A percentile compares a stretch with the other conserved stretches of the same genome.
These are phyloP conservation scores for Heliothis virescens DNA, from an alignment of 1,140 invertebrate genomes.

Conservation along the genomic window DNA sequence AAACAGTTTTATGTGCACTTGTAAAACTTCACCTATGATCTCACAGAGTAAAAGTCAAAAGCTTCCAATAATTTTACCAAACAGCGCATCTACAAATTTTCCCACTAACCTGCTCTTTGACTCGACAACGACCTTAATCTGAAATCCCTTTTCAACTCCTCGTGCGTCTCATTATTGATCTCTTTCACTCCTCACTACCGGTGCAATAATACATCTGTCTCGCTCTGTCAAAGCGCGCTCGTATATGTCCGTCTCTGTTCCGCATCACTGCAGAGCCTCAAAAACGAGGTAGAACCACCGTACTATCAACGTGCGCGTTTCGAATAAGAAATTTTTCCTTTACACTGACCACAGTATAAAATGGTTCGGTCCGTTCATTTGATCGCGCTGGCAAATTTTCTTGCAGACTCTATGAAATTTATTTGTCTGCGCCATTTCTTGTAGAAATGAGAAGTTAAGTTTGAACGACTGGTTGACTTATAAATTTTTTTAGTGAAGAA, in stretches of 20 bases:
- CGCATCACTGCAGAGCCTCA: constrained; percentile 84
- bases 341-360: constrained; percentile 68
- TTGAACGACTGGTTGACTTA: constrained; percentile 48
- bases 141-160: constrained; percentile 86
- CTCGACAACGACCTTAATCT: constrained; percentile 86
- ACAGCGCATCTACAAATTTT: constrained; percentile 60
- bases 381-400: constrained; percentile 50
- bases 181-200: constrained; percentile 86
- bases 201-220: constrained; percentile 80
- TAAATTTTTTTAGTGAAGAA: constrained; percentile 53
- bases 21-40: background rate
- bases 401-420: constrained; percentile 39
- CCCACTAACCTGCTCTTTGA: constrained; percentile 77
- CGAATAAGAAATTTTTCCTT: constrained; percentile 76
- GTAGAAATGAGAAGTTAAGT: constrained; percentile 44
- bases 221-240: constrained; percentile 59
- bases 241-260: constrained; percentile 66
- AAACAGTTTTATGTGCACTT: no score
- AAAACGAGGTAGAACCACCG: constrained; percentile 82
- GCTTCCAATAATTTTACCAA: background rate
- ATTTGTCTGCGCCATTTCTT: constrained; percentile 19
- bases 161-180: constrained; percentile 86
- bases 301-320: constrained; percentile 78
- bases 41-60: constrained; percentile 9
- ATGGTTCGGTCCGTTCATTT: constrained; percentile 36